Base-by-base conservation (phyloP, 2,888 invertebrate genomes). In the Lasioglossum calceatum region DNA sequence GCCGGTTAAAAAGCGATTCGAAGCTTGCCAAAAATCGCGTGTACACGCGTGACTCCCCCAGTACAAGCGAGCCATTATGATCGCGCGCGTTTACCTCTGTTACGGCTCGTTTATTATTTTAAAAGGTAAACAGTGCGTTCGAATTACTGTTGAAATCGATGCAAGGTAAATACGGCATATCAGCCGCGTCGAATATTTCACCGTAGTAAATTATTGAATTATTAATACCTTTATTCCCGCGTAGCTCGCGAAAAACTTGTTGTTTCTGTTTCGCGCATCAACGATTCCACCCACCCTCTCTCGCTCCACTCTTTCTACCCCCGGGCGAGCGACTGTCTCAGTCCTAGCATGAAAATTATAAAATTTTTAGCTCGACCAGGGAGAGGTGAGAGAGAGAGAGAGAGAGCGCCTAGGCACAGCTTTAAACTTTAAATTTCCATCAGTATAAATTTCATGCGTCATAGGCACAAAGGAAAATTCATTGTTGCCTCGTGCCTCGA, bases 201-300 rank as follows among this genome's bases (percentile, higher is more conserved):
- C 50, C 39, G 50, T 44, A 44, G 42, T 58, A 73, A 79, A 73
- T 79, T 61, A 79, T 79, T 61, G 61, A 61, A 79, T 79, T 73
- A 79, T 79, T 70, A 54, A 77, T 77, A 54, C 10, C 70, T 47
- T 23, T 77, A 77, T 70, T 50, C 16, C n/a, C 64, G 16, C 64
- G n/a, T 0, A 54, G 64, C 27, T 8, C 36, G 70, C 50, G 76
- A 76, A 64, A 77, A 77, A 70, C 14, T 44, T n/a, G 50, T 70
- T 70, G 44, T n/a, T 77, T 39, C 50, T n/a, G 64, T 50, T 39
- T 70, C n/a, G 50, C 32, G 73, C 50, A 73, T 50, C 73, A 73
- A 19, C 73, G 50, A 73, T 50, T 73, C 73, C 32, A 8, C 44
- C n/a, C 58, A 8, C n/a, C 61, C 16, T 19, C 47, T 47, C 19